Evolutionary conservation across 2,113 vertebrate species (phyloP).

Genomic region (Bagarius yarrelli): DNA sequence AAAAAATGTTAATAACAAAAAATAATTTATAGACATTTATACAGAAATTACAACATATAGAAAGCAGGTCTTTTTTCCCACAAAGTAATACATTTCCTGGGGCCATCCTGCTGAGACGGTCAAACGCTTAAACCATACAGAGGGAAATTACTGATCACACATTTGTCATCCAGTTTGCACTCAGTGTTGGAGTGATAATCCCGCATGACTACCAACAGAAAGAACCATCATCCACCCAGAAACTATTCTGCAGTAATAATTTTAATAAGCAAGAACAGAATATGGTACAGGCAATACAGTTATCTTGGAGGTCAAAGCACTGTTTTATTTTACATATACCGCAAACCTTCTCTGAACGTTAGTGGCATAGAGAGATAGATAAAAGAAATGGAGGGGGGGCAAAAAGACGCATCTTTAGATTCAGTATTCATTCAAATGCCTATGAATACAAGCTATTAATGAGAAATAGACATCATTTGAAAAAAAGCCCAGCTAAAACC

Average conservation of each 20-base stretch:
- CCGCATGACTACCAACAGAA: conserved; percentile 19
- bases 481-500: conserved; percentile 43
- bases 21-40: background rate
- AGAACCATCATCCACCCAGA: conserved; percentile 8
- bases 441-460: conserved; percentile 45
- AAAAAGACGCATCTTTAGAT: conserved; percentile 53
- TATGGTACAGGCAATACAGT: conserved; percentile 36
- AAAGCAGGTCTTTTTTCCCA: background rate
- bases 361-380: conserved; percentile 51
- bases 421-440: conserved; percentile 48
- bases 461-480: conserved; percentile 40
- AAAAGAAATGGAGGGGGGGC: conserved; percentile 60
- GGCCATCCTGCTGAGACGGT: background rate
- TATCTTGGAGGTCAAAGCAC: conserved; percentile 39
- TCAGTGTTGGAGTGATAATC: conserved; percentile 8
- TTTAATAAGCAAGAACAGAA: conserved; percentile 41
- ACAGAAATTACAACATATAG: background rate
- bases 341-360: conserved; percentile 31
- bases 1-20: too few species aligned
- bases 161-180: conserved; percentile 39
- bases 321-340: conserved; percentile 47
- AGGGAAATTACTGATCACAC: conserved; percentile 60
- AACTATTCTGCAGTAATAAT: conserved; percentile 30
- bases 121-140: conserved; percentile 22
- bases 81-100: background rate